Evolutionary conservation across 2,797 vertebrate species (phyloP), one percentile per base, ranked within the genome.

Genomic region (Meda fulgida): DNA sequence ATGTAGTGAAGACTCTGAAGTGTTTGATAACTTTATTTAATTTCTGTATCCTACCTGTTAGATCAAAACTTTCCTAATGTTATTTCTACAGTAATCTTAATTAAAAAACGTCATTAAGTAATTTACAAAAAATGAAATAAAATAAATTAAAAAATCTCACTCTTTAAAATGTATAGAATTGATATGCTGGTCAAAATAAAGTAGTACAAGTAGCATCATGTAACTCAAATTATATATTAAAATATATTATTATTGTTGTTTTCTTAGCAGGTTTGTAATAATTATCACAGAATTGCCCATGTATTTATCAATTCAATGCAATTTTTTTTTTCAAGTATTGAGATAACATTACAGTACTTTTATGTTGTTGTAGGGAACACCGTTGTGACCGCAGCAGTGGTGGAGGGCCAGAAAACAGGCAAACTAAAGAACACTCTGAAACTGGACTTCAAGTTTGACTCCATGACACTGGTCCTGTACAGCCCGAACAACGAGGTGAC

Each of bases 381-480:
- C 21, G 94, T 99, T 71, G 96, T 99, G 87, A 99, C 95, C 0
- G 95, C 98, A 86, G 98, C 98, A 84, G 96, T 99, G 53, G 98
- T 99, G 72, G 98, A 99, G 93, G 89, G 94, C 9, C 96, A 96
- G 86, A 95, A 96, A 87, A 91, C 81, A 80, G 73, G 86, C 85
- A 97, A 95, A 91, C 90, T 96, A 87, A 98, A 96, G 93, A 98
- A 88, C 53, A 97, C 95, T 0, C 92, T 99, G 26, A 99, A 97
- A 86, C 81, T 98, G 81, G 94, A 97, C 90, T 98, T 98, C 91
- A 96, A 91, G 92, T 98, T 98, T 0, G 98, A 99, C 90, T 97
- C 97, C 76, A 93, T 99, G 93, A 97, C 97, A 1, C 92, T 99
- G 87, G 91, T 96, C 16, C 89, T 99, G 31, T 98, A 96, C 83